These are phyloP conservation scores for Hydrocynus forskahlii DNA, from an alignment of 2,797 vertebrate genomes.

Conservation along the genomic window DNA sequence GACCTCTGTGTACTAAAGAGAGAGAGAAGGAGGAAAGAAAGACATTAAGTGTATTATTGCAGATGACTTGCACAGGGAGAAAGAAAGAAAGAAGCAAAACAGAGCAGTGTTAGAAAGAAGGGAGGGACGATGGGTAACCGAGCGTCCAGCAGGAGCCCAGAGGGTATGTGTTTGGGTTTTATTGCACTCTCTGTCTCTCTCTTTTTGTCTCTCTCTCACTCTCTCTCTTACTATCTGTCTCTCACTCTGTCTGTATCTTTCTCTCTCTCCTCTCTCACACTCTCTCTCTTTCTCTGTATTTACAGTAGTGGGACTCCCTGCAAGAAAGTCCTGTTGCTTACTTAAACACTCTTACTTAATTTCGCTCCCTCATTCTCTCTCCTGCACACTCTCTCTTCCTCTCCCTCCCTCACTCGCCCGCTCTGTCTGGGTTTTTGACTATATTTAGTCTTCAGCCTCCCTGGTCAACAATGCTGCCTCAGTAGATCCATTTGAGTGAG, in stretches of 20 bases:
- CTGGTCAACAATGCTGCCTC: slow-evolving; percentile 78
- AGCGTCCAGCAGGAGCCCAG: slow-evolving; percentile 69
- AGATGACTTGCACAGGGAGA: too few relatives aligned
- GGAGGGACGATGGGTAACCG: slow-evolving; percentile 74
- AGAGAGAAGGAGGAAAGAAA: not conserved
- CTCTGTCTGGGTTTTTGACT: slow-evolving; percentile 78
- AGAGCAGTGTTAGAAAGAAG: not conserved
- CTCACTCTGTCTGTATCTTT: not conserved
- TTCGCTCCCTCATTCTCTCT: slow-evolving; percentile 61
- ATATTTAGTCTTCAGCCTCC: slow-evolving; percentile 87
- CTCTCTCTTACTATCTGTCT: not conserved
- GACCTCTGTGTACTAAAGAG: not conserved
- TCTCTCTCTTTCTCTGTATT: slow-evolving; percentile 45
- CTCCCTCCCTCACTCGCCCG: slow-evolving; percentile 40
- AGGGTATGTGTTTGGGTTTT: slow-evolving; percentile 71
- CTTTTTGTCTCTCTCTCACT: not conserved
- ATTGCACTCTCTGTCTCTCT: slow-evolving; percentile 16
- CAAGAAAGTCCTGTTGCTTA: slow-evolving; percentile 47
- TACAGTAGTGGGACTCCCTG: slow-evolving; percentile 50
- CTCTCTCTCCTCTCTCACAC: not conserved
- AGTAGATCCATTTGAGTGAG: slow-evolving; percentile 79
- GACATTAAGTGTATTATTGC: not conserved
- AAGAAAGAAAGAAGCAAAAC: not conserved
- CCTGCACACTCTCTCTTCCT: slow-evolving; percentile 48
- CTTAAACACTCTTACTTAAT: slow-evolving; percentile 29